phyloP scores from a whole-genome alignment of 1,140 invertebrate genomes.

The Oreohelix idahoensis region DNA sequence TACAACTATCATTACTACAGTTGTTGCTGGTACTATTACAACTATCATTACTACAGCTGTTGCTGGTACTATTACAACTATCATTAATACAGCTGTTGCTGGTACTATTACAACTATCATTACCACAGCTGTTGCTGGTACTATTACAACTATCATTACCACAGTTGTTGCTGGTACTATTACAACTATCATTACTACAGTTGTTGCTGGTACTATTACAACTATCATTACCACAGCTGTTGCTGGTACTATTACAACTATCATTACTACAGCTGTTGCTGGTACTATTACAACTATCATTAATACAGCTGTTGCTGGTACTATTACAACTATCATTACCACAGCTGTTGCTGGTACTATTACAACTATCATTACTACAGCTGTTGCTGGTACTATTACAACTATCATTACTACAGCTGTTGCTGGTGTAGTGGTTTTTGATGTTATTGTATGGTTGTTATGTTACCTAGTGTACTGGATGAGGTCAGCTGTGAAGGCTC shows the following conservation, averaged over 20 bases:
- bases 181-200: background rate
- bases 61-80: conserved; percentile 10
- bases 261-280: conserved; percentile 17
- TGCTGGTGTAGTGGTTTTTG: too few relatives aligned
- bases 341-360: background rate
- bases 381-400: background rate
- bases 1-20: background rate
- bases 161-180: background rate
- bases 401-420: too few relatives aligned
- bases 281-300: conserved; percentile 19
- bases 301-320: background rate
- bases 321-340: conserved; percentile 10
- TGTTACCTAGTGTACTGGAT: too few relatives aligned
- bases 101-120: background rate
- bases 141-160: background rate
- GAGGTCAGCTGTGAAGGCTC: too few relatives aligned
- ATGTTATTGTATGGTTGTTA: too few relatives aligned
- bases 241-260: conserved; percentile 30
- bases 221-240: background rate
- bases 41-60: background rate
- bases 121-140: background rate
- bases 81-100: background rate
- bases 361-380: background rate
- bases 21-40: background rate
- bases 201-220: background rate